phyloP scores from a whole-genome alignment of 2,797 vertebrate genomes.

The Emydoidea blandingii region DNA sequence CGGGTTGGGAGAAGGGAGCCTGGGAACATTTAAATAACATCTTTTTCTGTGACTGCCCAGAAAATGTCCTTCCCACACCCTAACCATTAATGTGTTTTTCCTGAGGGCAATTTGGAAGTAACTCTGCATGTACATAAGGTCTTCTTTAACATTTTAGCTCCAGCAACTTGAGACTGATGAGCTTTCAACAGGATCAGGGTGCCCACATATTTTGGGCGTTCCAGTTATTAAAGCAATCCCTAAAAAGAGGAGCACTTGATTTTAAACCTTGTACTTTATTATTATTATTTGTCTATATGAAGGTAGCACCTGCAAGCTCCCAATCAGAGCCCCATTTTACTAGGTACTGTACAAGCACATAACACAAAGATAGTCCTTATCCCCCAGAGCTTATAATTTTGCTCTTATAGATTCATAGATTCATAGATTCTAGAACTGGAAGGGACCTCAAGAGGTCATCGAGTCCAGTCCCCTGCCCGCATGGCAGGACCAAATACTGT shows the following conservation, averaged over 20 bases:
- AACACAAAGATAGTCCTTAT: neutral
- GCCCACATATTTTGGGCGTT: neutral
- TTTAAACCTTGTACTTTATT: neutral
- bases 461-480: no score
- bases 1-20: no score
- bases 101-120: neutral
- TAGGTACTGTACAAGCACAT: neutral
- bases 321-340: neutral
- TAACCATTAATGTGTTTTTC: neutral
- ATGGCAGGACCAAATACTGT: no score
- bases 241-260: neutral
- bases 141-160: neutral
- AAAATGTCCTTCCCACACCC: neutral
- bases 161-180: neutral
- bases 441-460: no score
- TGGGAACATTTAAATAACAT: neutral
- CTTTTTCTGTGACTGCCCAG: neutral
- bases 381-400: neutral
- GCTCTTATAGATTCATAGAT: no score
- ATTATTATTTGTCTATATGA: neutral
- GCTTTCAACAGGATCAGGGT: neutral
- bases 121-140: neutral
- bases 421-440: no score
- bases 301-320: neutral
- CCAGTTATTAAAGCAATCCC: neutral